phyloP scores from a whole-genome alignment of 1,140 invertebrate genomes.

The Octopus sinensis region DNA sequence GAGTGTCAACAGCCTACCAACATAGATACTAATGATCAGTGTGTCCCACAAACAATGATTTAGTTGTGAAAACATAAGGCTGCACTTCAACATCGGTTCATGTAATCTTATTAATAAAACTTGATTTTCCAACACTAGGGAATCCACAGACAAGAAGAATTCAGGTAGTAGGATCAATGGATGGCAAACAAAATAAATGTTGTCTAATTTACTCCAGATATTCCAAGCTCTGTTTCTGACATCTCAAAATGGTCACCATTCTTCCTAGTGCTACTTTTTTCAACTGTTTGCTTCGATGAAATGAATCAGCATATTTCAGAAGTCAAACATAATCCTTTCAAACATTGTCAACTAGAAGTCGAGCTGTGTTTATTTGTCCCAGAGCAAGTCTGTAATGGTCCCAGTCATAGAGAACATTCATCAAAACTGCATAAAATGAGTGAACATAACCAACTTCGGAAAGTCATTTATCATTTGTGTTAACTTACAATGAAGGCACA shows the following conservation, averaged over 20 bases:
- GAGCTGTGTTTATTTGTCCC: conserved; percentile 95
- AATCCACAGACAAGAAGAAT: conserved; percentile 98
- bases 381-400: conserved; percentile 99
- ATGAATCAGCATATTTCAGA: conserved; percentile 94
- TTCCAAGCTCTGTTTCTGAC: conserved; percentile 87
- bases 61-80: conserved; percentile 98
- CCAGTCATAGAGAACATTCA: conserved; percentile 99
- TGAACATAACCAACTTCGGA: conserved; percentile 70
- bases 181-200: conserved; percentile 93
- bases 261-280: conserved; percentile 94
- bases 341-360: conserved; percentile 94
- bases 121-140: conserved; percentile 98
- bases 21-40: conserved; percentile 97
- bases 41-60: conserved; percentile 97
- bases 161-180: conserved; percentile 96
- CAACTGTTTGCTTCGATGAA: conserved; percentile 96
- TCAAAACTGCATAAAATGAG: conserved; percentile 98
- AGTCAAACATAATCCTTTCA: conserved; percentile 92
- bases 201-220: conserved; percentile 99
- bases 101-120: conserved; percentile 98
- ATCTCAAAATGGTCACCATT: conserved; percentile 97
- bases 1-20: conserved; percentile 93
- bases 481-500: too few species aligned
- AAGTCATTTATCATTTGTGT: too few species aligned
- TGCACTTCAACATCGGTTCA: conserved; percentile 99